Base-by-base conservation (phyloP, 2,113 vertebrate genomes). In the Tachuris rubrigastra region DNA sequence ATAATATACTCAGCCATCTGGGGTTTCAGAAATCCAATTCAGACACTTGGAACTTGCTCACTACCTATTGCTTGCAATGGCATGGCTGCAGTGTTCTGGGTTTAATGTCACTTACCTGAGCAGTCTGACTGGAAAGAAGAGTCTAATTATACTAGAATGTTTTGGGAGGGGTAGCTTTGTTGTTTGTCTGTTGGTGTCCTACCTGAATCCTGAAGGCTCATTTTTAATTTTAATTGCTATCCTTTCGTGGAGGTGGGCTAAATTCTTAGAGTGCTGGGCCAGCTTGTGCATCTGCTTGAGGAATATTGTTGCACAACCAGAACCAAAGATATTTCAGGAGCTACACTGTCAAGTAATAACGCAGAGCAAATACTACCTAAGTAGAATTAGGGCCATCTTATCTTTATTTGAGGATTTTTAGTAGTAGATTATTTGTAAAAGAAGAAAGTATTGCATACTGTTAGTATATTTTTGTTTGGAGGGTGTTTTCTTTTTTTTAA, bases 51-150 rank as follows among this genome's bases (percentile, higher is more conserved):
- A 59, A 37, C 11, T 35, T 59, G 22, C 21, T 69, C 4, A 4
- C 4, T 62, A 6, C 0, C 0, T 47, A 8, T 5, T 59, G 16
- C 30, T 85, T 55, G 10, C 22, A 35, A 4, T 62, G 8, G 19
- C 2, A 9, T 2, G 3, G 21, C 35, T 68, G 10, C 5, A 11
- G 14, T 66, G 35, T 60, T 62, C 22, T 39, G n/a, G 10, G 3
- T 55, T 59, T 62, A 60, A 41, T 91, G 60, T 66, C 24, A 14
- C 18, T 47, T 68, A 22, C 12, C 9, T 42, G 19, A 52, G 28
- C 27, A 35, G 13, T 56, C 35, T 72, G 6, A 46, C 18, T 53
- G 63, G 47, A 72, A 83, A 3, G 3, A 75, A 53, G 20, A 17
- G 19, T 68, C 5, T 28, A 63, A 6, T 5, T 59, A n/a, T 30